These are phyloP conservation scores for Sorex fumeus DNA, from an alignment of 2,113 vertebrate genomes.

Conservation along the genomic window DNA sequence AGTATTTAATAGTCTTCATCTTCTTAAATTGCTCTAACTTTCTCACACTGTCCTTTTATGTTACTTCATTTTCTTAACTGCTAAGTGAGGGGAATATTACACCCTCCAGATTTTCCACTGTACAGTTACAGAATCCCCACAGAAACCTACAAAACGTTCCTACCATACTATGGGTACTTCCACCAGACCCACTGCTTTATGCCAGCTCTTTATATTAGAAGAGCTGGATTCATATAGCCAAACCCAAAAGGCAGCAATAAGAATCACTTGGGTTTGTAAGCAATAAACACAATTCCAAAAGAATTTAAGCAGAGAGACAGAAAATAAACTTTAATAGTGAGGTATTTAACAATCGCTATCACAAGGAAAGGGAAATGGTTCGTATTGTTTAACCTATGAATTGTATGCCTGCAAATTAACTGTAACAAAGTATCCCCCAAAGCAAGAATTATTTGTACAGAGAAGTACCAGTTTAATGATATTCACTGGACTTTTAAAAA, in stretches of 20 bases:
- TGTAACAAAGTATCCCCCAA: conserved; percentile 47
- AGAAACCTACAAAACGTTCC: conserved; percentile 60
- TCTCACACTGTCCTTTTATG: conserved; percentile 62
- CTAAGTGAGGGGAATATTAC: conserved; percentile 53
- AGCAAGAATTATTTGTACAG: conserved; percentile 33
- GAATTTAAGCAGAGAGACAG: conserved; percentile 63
- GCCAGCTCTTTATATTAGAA: conserved; percentile 52
- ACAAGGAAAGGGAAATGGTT: conserved; percentile 46
- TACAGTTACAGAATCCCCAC: conserved; percentile 60
- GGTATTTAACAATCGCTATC: conserved; percentile 55
- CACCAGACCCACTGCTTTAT: conserved; percentile 49
- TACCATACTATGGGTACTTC: conserved; percentile 72
- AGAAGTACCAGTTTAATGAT: conserved; percentile 46
- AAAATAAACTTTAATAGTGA: conserved; percentile 47
- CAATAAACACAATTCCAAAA: conserved; percentile 67
- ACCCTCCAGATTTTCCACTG: conserved; percentile 59
- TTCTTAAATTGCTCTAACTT: conserved; percentile 77
- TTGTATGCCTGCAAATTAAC: conserved; percentile 41
- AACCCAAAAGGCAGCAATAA: conserved; percentile 56
- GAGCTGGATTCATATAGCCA: conserved; percentile 60
- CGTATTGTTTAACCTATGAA: conserved; percentile 36
- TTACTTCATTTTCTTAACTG: conserved; percentile 78
- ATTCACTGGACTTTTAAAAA: conserved; percentile 46
- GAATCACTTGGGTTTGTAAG: conserved; percentile 62
- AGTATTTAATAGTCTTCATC: conserved; percentile 69